Evolutionary conservation across 2,113 vertebrate genomes (phyloP).

Genomic region (Falco punctatus): DNA sequence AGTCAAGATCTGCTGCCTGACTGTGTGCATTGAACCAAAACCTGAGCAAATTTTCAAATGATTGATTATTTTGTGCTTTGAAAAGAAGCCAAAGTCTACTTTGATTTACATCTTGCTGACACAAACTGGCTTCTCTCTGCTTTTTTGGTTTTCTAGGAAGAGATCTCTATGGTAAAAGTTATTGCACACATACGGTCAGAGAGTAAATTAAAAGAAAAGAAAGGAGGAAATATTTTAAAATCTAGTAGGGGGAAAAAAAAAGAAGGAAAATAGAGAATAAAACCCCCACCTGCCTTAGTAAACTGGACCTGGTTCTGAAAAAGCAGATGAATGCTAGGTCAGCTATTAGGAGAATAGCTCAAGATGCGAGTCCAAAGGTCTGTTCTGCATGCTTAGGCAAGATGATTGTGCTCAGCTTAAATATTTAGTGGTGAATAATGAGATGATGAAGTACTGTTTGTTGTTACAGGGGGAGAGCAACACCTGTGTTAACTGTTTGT

Average conservation of each 20-base stretch:
- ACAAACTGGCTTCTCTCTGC: neutral
- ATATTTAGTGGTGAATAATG: neutral
- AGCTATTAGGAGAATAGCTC: neutral
- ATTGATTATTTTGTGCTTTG: neutral
- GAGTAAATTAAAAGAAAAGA: neutral
- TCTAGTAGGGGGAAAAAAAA: neutral
- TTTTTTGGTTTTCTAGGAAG: neutral
- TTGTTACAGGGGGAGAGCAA: neutral
- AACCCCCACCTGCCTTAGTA: neutral
- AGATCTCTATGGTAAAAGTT: neutral
- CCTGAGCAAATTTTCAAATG: neutral
- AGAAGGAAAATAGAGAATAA: rapidly evolving
- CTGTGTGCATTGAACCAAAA: neutral
- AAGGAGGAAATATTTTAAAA: neutral
- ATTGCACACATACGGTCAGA: neutral
- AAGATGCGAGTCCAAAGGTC: neutral
- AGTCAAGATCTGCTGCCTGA: neutral
- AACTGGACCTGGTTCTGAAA: neutral
- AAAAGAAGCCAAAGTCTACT: neutral
- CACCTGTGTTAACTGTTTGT: neutral
- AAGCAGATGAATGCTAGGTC: neutral
- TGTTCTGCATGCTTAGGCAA: neutral
- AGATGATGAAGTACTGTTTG: neutral
- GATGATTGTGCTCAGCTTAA: neutral
- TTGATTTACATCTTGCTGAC: neutral